A percentile compares a stretch with the other conserved stretches of the same genome.
phyloP scores from a whole-genome alignment of 2,888 invertebrate genomes.

The Drosophila niveifrons region DNA sequence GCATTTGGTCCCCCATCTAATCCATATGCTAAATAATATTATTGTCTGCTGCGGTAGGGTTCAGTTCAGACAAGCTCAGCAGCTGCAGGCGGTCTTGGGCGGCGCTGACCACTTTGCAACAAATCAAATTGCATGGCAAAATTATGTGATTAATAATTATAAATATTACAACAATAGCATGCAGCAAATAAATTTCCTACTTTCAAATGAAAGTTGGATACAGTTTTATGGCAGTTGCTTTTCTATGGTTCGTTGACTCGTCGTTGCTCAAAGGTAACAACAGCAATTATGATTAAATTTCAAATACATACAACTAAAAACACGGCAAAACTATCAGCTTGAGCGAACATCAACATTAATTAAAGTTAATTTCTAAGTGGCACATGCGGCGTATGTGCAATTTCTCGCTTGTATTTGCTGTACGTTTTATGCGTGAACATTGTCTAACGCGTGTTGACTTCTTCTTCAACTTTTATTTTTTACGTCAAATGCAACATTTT shows the following conservation, averaged over 20 bases:
- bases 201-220: slow-evolving; percentile 52
- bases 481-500: slow-evolving; percentile 34
- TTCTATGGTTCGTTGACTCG: slow-evolving; percentile 44
- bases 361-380: slow-evolving; percentile 27
- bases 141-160: slow-evolving; percentile 35
- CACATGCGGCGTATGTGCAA: slow-evolving; percentile 50
- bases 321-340: slow-evolving; percentile 19
- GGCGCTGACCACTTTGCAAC: slow-evolving; percentile 20
- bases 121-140: slow-evolving; percentile 37
- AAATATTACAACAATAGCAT: slow-evolving; percentile 16
- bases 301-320: slow-evolving; percentile 34
- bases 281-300: slow-evolving; percentile 23
- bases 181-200: slow-evolving; percentile 45
- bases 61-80: not conserved
- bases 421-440: slow-evolving; percentile 38
- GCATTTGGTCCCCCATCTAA: slow-evolving; percentile 48
- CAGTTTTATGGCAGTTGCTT: slow-evolving; percentile 32
- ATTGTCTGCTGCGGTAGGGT: slow-evolving; percentile 23
- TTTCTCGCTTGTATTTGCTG: slow-evolving; percentile 40
- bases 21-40: slow-evolving; percentile 45
- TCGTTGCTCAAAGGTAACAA: slow-evolving; percentile 16
- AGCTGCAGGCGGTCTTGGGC: not conserved
- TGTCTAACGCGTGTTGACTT: slow-evolving; percentile 2
- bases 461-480: not conserved
- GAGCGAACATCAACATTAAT: slow-evolving; percentile 25